Base-by-base conservation (phyloP, 2,113 vertebrate genomes). In the Leptobrachium ailaonicum region DNA sequence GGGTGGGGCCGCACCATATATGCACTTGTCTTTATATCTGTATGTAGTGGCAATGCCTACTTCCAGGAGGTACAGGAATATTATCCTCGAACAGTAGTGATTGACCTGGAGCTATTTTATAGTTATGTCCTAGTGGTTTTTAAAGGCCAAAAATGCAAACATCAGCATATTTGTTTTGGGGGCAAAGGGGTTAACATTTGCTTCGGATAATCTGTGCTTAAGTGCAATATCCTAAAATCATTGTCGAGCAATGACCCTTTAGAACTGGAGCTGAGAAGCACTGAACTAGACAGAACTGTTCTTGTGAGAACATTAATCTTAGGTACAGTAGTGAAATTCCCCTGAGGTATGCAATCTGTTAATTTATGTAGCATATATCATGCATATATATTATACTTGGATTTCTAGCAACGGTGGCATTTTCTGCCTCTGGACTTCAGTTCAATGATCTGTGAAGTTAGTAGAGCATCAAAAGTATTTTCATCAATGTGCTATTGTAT, bases 401-500 rank as follows among this genome's bases (percentile, higher is more conserved):
- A 60, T 60, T 60, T 60, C 56, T 60, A 13, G 13, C 56, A 60
- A 14, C 13, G 3, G 11, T 60, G 56, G 56, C 56, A 60, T 60
- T 60, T 60, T 60, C 47, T 60, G 56, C 56, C 56, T 60, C 56
- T 14, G 3, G 56, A 60, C 56, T 60, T 60, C 56, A 60, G 56
- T 60, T 60, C 56, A 60, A 60, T 60, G 56, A 60, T 60, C 56
- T 60, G 56, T 60, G 56, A 60, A 60, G 56, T 60, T 60, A 60
- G 56, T 60, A 12, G 56, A 60, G 56, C 56, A 60, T 60, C 11
- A 8, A 60, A 3, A 60, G 56, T 60, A 13, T 60, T 60, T 60
- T 60, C 3, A 60, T 14, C 56, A 3, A 14, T 60, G 56, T 60
- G 56, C 11, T 12, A 3, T 80, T 86, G 71, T 82, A 3, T 60